Conservation (phyloP, 2,888 invertebrate species). For the Chrysomela aeneicollis region DNA sequence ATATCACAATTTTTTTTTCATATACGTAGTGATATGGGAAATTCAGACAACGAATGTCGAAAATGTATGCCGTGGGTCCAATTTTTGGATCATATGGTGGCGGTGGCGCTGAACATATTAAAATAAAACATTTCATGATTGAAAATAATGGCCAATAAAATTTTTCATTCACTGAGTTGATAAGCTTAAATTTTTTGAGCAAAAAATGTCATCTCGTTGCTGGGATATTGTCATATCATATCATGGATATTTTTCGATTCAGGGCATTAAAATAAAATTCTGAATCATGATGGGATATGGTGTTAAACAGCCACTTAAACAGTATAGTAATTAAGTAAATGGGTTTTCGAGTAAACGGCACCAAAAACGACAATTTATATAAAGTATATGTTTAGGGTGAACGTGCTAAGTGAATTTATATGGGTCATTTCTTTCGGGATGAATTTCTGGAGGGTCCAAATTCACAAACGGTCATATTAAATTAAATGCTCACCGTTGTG, state of each 20-base stretch:
- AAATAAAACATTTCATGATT: no score
- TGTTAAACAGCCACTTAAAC: conserved; percentile 25
- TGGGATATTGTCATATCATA: no score
- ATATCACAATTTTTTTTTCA: no score
- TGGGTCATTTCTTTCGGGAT: conserved; percentile 49
- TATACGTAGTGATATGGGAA: no score
- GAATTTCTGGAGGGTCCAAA: conserved; percentile 31
- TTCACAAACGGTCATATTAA: conserved; percentile 50
- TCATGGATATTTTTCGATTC: not conserved
- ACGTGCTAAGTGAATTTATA: conserved; percentile 52
- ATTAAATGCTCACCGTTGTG: conserved; percentile 28
- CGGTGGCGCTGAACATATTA: no score
- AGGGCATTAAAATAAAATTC: not conserved
- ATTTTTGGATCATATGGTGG: no score
- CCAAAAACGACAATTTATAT: conserved; percentile 33
- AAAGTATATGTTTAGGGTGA: conserved; percentile 30
- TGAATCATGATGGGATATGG: conserved; percentile 1
- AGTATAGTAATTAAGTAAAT: conserved; percentile 32
- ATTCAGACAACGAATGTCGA: no score
- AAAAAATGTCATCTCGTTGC: no score
- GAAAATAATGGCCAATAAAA: no score
- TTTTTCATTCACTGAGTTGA: no score
- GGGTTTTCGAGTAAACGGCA: conserved; percentile 23
- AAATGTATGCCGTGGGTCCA: no score
- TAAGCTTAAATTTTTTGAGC: no score